Conservation (phyloP, 2,888 invertebrate species). For the Melikaiella ostensackeni region DNA sequence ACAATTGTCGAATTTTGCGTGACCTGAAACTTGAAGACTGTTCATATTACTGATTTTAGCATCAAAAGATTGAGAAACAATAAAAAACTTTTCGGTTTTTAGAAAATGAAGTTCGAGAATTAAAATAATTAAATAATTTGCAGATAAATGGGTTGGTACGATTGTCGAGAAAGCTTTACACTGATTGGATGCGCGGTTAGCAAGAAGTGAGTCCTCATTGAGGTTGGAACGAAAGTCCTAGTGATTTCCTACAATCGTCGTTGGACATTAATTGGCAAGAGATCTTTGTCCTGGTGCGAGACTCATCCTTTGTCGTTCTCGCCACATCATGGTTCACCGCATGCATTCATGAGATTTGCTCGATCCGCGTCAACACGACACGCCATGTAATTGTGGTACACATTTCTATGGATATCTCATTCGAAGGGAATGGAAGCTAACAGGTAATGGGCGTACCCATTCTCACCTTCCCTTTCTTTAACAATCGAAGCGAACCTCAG, state of each 20-base stretch:
- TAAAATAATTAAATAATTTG: not conserved
- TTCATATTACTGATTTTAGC: too few relatives aligned
- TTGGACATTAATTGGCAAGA: slow-evolving; percentile 76
- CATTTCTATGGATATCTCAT: slow-evolving; percentile 66
- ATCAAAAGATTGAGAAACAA: too few relatives aligned
- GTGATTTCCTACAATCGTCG: slow-evolving; percentile 64
- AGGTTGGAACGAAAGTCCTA: slow-evolving; percentile 43
- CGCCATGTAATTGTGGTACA: slow-evolving; percentile 71
- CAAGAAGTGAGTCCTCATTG: slow-evolving; percentile 25
- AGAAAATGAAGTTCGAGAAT: not conserved
- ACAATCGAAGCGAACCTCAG: not conserved
- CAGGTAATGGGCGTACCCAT: slow-evolving; percentile 41
- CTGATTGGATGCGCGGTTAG: slow-evolving; percentile 7
- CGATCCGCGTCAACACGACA: slow-evolving; percentile 68
- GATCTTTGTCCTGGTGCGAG: slow-evolving; percentile 74
- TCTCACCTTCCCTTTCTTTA: slow-evolving; percentile 43
- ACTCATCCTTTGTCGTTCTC: slow-evolving; percentile 71
- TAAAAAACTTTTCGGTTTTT: too few relatives aligned
- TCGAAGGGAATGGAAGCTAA: slow-evolving; percentile 36
- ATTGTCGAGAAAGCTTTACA: slow-evolving; percentile 4
- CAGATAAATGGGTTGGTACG: slow-evolving; percentile 9
- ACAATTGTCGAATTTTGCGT: too few relatives aligned
- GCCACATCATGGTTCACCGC: slow-evolving; percentile 73
- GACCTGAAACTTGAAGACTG: too few relatives aligned
- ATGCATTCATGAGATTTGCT: slow-evolving; percentile 74